Conservation (phyloP, 1,140 invertebrate species). For the Drosophila kanapiae region DNA sequence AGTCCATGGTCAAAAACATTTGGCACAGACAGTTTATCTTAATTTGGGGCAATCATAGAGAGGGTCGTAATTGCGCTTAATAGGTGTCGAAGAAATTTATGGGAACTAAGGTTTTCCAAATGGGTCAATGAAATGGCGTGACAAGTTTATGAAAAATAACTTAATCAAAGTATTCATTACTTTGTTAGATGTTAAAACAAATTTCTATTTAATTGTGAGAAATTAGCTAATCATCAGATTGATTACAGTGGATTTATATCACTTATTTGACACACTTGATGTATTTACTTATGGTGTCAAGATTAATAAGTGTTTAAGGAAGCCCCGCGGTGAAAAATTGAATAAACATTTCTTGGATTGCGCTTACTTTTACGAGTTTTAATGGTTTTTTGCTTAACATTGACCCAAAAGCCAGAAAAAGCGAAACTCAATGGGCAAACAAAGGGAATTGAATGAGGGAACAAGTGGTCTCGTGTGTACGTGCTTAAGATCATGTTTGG, state of each 20-base stretch:
- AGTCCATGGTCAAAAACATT: constrained; percentile 24
- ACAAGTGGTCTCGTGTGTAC: constrained; percentile 38
- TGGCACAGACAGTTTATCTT: constrained; percentile 43
- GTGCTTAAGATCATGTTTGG: constrained; percentile 53
- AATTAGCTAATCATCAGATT: not conserved
- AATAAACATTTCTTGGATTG: not conserved
- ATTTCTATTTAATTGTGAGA: not conserved
- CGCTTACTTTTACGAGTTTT: not conserved
- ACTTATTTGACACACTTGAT: too few relatives aligned
- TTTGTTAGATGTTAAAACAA: not conserved
- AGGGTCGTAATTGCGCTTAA: not conserved
- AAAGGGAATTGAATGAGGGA: constrained; percentile 8
- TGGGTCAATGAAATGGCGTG: constrained; percentile 9
- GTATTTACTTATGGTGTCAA: not conserved
- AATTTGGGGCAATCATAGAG: constrained; percentile 34
- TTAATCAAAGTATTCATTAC: not conserved
- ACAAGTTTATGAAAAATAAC: not conserved
- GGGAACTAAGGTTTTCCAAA: not conserved
- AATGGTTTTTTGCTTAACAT: constrained; percentile 25
- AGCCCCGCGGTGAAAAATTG: not conserved
- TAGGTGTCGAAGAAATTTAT: constrained; percentile 27
- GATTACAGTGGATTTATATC: constrained; percentile 3
- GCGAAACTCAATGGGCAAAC: constrained; percentile 18
- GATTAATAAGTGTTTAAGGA: constrained; percentile 2
- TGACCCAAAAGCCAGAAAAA: constrained; percentile 33